A percentile compares a stretch with the other conserved stretches of the same genome.
Conservation (phyloP, 2,113 vertebrate genomes). For the Plecotus auritus region DNA sequence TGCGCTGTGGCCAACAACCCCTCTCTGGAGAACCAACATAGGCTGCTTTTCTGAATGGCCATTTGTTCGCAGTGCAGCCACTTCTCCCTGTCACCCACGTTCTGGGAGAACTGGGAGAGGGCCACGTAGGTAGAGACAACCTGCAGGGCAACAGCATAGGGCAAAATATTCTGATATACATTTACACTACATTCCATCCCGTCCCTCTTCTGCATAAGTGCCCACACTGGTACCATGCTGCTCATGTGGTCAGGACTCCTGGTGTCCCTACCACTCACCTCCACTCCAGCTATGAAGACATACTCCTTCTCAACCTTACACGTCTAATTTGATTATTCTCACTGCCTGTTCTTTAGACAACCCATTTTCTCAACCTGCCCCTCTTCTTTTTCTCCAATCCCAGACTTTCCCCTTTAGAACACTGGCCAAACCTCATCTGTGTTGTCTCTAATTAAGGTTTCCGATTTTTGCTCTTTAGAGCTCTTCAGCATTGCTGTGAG, state of each 20-base stretch:
- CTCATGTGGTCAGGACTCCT: neutral
- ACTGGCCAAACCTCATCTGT: neutral
- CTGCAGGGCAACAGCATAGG: neutral
- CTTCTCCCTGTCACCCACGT: constrained; percentile 21
- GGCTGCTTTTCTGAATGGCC: constrained; percentile 56
- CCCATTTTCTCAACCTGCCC: neutral
- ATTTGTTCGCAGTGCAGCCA: constrained; percentile 40
- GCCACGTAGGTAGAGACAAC: constrained; percentile 55
- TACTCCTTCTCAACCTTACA: neutral
- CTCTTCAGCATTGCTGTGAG: neutral
- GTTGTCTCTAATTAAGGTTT: neutral
- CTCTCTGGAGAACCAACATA: constrained; percentile 39
- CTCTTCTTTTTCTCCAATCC: neutral
- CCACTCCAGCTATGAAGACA: neutral
- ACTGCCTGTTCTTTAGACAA: neutral
- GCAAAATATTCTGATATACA: neutral
- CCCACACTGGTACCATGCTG: neutral
- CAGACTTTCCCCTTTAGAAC: neutral
- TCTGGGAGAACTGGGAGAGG: constrained; percentile 60
- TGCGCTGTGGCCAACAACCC: constrained; percentile 28
- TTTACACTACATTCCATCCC: neutral
- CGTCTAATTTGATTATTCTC: neutral
- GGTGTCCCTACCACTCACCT: neutral
- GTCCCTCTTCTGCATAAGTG: neutral
- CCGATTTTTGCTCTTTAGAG: neutral